phyloP scores from a whole-genome alignment of 64 coral and sea anemone genomes.

The Catalaphyllia jardinei region DNA sequence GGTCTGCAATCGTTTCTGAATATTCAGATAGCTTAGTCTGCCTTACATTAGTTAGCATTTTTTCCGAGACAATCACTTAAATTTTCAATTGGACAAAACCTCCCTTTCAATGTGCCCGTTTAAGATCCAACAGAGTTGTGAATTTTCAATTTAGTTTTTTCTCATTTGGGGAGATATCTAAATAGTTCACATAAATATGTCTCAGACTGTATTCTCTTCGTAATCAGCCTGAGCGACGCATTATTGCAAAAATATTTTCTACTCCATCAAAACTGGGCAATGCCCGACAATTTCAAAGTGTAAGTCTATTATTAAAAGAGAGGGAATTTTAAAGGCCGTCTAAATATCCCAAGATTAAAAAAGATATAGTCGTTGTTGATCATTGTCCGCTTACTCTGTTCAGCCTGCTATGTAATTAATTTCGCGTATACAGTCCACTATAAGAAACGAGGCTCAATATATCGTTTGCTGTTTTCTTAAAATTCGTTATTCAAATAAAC shows the following conservation, averaged over 20 bases:
- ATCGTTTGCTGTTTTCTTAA: not conserved
- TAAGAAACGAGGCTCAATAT: not conserved
- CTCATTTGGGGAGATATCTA: not conserved
- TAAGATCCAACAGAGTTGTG: not conserved
- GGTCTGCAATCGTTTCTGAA: not conserved
- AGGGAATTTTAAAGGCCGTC: not conserved
- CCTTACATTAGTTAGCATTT: not conserved
- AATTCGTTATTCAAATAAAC: not conserved
- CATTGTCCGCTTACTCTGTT: not conserved
- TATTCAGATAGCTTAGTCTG: not conserved
- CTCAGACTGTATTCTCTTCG: not conserved
- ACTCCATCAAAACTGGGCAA: not conserved
- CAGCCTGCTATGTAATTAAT: not conserved
- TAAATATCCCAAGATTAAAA: not conserved
- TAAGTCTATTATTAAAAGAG: not conserved
- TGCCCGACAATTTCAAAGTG: not conserved
- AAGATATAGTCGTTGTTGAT: not conserved
- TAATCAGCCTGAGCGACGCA: not conserved
- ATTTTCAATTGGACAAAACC: not conserved
- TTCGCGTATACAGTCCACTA: not conserved
- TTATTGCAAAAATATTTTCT: conserved; percentile 17
- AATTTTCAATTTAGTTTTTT: conserved; percentile 13
- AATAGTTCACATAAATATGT: not conserved
- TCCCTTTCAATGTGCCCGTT: not conserved
- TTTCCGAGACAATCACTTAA: not conserved